Conservation (phyloP, 2,888 invertebrate species). For the Clistopyga incitator region DNA sequence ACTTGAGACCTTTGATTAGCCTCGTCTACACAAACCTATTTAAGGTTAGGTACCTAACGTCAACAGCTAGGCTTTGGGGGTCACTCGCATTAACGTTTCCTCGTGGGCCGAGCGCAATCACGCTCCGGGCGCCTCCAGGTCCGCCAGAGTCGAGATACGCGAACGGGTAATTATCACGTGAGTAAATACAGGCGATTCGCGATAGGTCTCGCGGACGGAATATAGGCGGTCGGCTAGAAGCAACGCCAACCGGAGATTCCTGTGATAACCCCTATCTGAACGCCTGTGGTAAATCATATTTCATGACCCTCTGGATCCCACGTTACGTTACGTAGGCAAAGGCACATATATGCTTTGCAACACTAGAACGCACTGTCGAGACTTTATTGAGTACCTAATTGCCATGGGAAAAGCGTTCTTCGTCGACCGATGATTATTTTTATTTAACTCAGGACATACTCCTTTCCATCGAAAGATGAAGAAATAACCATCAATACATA, state of each 20-base stretch:
- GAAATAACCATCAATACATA: neutral
- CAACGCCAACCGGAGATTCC: constrained; percentile 66
- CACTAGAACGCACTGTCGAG: constrained; percentile 36
- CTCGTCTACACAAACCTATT: neutral
- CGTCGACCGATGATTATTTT: constrained; percentile 49
- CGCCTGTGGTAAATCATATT: constrained; percentile 76
- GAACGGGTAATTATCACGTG: constrained; percentile 80
- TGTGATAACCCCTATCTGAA: constrained; percentile 77
- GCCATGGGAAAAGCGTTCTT: constrained; percentile 54
- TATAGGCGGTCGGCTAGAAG: constrained; percentile 50
- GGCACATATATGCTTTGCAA: constrained; percentile 36
- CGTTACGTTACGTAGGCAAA: constrained; percentile 32
- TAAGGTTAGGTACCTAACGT: constrained; percentile 9
- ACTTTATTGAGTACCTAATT: constrained; percentile 61
- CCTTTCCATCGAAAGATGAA: neutral
- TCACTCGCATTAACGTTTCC: constrained; percentile 37
- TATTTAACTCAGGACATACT: constrained; percentile 26
- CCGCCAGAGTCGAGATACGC: constrained; percentile 71
- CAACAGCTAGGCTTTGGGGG: constrained; percentile 23
- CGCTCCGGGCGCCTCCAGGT: constrained; percentile 37
- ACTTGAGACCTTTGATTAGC: constrained; percentile 15
- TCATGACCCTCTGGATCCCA: constrained; percentile 65
- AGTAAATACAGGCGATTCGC: constrained; percentile 82
- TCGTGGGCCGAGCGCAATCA: constrained; percentile 37
- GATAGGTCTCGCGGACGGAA: constrained; percentile 67